These are phyloP conservation scores for Centropus unirufus DNA, from an alignment of 2,113 vertebrate species.

Conservation along the genomic window DNA sequence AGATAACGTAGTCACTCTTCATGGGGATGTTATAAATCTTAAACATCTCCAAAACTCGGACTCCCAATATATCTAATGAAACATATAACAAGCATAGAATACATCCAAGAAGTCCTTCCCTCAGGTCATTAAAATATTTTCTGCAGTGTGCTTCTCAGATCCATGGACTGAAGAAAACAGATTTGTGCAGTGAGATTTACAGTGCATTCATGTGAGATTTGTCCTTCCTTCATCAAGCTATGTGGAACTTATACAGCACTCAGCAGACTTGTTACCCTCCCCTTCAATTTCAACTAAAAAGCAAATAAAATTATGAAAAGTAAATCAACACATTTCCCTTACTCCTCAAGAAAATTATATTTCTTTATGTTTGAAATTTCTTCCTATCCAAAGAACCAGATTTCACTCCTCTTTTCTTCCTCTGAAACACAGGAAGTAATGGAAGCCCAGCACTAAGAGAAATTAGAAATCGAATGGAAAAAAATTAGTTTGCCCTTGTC, in stretches of 20 bases:
- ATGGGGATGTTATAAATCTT: not conserved
- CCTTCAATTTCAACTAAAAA: not conserved
- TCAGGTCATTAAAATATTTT: constrained; percentile 15
- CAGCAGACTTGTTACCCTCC: not conserved
- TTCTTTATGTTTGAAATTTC: not conserved
- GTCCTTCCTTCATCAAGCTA: not conserved
- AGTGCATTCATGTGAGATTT: not conserved
- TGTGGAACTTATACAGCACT: not conserved
- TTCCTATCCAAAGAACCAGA: not conserved
- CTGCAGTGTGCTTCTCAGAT: constrained; percentile 9
- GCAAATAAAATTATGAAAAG: constrained; percentile 29
- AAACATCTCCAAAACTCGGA: not conserved
- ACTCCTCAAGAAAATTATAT: not conserved
- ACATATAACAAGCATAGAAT: not conserved
- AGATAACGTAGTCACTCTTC: not conserved
- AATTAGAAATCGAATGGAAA: not conserved
- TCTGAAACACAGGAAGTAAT: not conserved
- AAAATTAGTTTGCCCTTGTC: not conserved
- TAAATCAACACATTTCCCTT: not conserved
- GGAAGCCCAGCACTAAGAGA: not conserved
- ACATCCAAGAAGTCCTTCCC: not conserved
- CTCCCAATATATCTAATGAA: not conserved
- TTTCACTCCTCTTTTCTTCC: not conserved
- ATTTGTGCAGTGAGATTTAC: not conserved
- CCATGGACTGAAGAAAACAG: not conserved